Evolutionary conservation across 2,888 invertebrate genomes (phyloP), one percentile per base, ranked within the genome.

Genomic region (Epistrophella euchroma): DNA sequence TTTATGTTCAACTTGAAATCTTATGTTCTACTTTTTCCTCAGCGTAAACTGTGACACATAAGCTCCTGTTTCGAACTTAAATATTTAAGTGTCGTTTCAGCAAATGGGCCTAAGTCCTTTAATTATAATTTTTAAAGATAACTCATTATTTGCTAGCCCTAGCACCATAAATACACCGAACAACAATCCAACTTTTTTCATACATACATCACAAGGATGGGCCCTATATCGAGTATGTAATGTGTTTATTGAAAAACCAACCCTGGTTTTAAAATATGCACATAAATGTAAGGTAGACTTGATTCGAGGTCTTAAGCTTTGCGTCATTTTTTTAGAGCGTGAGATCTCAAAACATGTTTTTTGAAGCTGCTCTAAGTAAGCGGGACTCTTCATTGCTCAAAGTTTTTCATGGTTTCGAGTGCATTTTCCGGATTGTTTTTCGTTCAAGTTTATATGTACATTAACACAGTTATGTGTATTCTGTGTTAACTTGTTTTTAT

Each of bases 331-430:
- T 60, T 47, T 73, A 25, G 73, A 79, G 64, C 73, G 79, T 79
- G 73, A 73, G 73, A 73, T 73, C 19, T 64, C 1, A 79, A 19
- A 73, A 79, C 73, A 50, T 47, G 73, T 47, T 72, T 72, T 72
- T 22, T 25, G 3, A 71, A 45, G 74, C 43, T 68, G 25, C 28
- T 60, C 11, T 28, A 22, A 55, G 28, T 28, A 22, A 55, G 28
- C 64, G 9, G 56, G 32, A 45, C 47, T 47, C 13, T 32, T 4
- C 4, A 17, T 6, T 64, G 64, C 17, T 32, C 0, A 19, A 7
- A 17, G 17, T 47, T 64, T 15, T 56, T 64, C 71, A 56, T 56
- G 37, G 47, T 47, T 47, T 78, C n/a, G 11, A 43, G 52, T 45
- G 22, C 19, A 17, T 19, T 50, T 78, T 43, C 62, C 19, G 64